These are phyloP conservation scores for Eubucco bourcierii DNA, from an alignment of 2,113 vertebrate genomes.

Conservation along the genomic window DNA sequence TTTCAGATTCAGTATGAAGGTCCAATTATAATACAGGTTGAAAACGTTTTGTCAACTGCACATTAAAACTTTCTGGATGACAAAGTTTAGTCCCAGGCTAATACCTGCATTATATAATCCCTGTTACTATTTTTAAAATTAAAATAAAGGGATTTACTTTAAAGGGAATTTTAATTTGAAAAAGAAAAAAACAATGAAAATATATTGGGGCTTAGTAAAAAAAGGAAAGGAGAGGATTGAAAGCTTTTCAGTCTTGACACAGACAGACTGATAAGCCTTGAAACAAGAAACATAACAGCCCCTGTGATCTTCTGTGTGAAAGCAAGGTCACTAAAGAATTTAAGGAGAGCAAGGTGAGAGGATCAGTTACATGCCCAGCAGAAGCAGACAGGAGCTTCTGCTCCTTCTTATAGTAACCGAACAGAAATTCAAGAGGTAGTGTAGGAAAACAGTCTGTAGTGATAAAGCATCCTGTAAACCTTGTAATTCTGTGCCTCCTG, in stretches of 20 bases:
- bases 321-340: not conserved
- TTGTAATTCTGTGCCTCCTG: conserved; percentile 8
- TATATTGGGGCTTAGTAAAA: not conserved
- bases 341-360: not conserved
- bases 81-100: not conserved
- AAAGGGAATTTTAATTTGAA: not conserved
- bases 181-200: not conserved
- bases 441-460: conserved; percentile 16
- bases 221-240: not conserved
- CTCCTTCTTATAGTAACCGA: not conserved
- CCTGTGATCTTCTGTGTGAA: not conserved
- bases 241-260: not conserved
- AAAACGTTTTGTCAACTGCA: not conserved
- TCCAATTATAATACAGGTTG: not conserved
- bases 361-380: not conserved
- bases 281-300: not conserved
- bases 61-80: not conserved
- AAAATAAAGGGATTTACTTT: not conserved
- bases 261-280: not conserved
- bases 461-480: conserved; percentile 33
- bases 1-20: not conserved
- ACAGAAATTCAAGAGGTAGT: not conserved
- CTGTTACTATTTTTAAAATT: not conserved
- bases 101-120: not conserved
- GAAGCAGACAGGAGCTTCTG: not conserved